A percentile compares a stretch with the other conserved stretches of the same genome.
Evolutionary conservation across 64 coral and sea anemone species (phyloP).

Genomic region (Anthopleura sola): DNA sequence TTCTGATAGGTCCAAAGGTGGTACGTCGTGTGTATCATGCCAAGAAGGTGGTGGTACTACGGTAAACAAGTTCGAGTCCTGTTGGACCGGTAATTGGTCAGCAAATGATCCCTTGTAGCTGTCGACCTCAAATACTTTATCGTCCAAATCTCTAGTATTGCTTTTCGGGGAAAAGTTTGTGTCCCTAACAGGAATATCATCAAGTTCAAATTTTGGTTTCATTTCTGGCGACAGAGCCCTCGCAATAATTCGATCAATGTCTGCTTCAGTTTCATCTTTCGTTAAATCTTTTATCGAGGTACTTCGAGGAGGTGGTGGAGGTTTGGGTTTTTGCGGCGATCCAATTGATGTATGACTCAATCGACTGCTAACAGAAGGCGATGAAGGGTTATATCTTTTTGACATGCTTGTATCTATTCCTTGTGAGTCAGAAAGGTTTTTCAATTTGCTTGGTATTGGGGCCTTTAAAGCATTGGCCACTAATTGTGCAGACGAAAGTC

Average conservation of each 20-base stretch:
- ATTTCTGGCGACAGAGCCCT: neutral
- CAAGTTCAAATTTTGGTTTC: constrained; percentile 4
- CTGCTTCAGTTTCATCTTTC: neutral
- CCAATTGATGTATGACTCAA: neutral
- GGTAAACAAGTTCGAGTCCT: constrained; percentile 12
- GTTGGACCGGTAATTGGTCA: constrained; percentile 3
- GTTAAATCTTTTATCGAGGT: constrained; percentile 30
- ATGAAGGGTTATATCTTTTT: too few species aligned
- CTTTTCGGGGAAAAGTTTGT: neutral
- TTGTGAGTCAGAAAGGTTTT: neutral
- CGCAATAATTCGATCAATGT: constrained; percentile 2
- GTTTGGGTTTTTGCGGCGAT: neutral
- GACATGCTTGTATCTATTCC: neutral
- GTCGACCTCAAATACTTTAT: neutral
- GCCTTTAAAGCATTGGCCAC: neutral
- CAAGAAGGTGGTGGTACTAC: constrained; percentile 31
- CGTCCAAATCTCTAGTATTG: neutral
- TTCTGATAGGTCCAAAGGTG: constrained; percentile 4
- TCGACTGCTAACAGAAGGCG: neutral
- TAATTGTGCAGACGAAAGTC: constrained; percentile 4
- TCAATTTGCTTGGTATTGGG: neutral
- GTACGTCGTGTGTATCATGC: neutral
- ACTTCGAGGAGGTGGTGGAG: constrained; percentile 42
- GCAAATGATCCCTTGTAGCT: neutral
- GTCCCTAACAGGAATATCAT: constrained; percentile 27